Percentiles rank a stretch among this genome's conserved stretches.
Conservation (phyloP, 92 coral and sea anemone genomes). For the Plumapathes pennacea region DNA sequence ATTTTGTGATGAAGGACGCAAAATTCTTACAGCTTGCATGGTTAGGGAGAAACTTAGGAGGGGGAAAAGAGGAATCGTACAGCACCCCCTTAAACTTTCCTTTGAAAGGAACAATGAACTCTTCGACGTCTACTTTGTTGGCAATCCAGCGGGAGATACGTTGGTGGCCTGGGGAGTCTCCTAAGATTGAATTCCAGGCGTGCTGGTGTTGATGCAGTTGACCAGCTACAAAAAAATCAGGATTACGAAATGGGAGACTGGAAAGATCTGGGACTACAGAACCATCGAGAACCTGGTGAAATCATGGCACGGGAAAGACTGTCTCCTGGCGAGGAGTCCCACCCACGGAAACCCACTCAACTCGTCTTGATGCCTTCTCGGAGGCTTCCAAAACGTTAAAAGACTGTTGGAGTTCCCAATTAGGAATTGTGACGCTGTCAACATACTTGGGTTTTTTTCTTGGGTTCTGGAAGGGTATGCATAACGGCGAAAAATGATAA, state of each 20-base stretch:
- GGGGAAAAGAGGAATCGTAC: not conserved
- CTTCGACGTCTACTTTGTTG: not conserved
- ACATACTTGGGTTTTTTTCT: not conserved
- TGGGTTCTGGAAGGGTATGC: not conserved
- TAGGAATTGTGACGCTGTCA: no score
- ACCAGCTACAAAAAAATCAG: conserved; percentile 1
- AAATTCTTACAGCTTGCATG: conserved; percentile 1
- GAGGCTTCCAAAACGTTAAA: not conserved
- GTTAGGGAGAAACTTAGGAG: not conserved
- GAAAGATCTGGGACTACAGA: not conserved
- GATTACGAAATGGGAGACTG: not conserved
- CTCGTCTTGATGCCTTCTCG: conserved; percentile 3
- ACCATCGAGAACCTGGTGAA: not conserved
- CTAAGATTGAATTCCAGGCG: not conserved
- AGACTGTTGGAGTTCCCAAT: not conserved
- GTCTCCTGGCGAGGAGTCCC: conserved; percentile 10
- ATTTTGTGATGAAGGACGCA: conserved; percentile 3
- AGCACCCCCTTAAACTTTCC: not conserved
- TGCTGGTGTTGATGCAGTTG: conserved; percentile 3
- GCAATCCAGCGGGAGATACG: not conserved
- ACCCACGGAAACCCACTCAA: conserved; percentile 10
- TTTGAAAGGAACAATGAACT: not conserved
- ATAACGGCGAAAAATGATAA: not conserved
- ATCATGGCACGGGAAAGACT: not conserved
- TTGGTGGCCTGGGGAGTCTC: not conserved